Evolutionary conservation across 2,888 invertebrate species (phyloP).

Genomic region (Belgica antarctica): DNA sequence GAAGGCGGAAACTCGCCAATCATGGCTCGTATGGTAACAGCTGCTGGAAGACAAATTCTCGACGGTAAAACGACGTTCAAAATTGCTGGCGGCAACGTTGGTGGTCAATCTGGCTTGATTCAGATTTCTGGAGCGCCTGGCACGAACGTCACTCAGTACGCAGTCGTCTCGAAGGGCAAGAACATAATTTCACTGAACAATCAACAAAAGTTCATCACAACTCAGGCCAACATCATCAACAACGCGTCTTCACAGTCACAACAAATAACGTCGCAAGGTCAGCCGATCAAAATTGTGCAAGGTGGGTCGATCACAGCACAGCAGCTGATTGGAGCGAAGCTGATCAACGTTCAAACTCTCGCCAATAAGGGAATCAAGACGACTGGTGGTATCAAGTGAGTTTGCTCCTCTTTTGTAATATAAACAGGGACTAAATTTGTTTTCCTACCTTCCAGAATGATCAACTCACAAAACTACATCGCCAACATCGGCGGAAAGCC

Average conservation of each 20-base stretch:
- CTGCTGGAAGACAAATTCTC: constrained; percentile 55
- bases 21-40: constrained; percentile 71
- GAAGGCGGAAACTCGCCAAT: constrained; percentile 55
- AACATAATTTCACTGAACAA: constrained; percentile 54
- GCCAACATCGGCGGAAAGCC: constrained; percentile 61
- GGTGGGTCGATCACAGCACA: constrained; percentile 48
- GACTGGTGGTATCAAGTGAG: constrained; percentile 40
- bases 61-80: constrained; percentile 56
- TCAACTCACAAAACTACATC: constrained; percentile 56
- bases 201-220: constrained; percentile 48
- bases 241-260: constrained; percentile 45
- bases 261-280: not conserved
- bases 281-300: constrained; percentile 46
- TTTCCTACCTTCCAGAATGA: constrained; percentile 56
- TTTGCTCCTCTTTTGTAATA: not conserved
- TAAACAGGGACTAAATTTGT: not conserved
- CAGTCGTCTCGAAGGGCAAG: constrained; percentile 57
- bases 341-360: constrained; percentile 50
- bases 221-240: constrained; percentile 47
- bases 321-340: constrained; percentile 57
- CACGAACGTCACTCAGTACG: constrained; percentile 55
- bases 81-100: constrained; percentile 55
- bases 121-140: constrained; percentile 56
- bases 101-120: constrained; percentile 56
- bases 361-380: constrained; percentile 29